Evolutionary conservation across 2,888 invertebrate genomes (phyloP).

Genomic region (Lithophane leautieri): DNA sequence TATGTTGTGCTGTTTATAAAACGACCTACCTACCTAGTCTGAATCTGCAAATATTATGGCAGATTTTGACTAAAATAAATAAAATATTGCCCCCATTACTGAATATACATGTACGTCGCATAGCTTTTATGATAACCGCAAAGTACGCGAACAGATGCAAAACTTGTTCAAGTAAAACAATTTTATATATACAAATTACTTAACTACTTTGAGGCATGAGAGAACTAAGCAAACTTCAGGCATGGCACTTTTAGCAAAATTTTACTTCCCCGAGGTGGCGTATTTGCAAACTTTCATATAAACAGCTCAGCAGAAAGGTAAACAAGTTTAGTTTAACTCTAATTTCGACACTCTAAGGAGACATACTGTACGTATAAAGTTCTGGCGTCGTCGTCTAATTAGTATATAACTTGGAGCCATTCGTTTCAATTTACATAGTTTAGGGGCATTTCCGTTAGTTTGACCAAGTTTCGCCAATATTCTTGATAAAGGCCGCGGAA

Average conservation of each 20-base stretch:
- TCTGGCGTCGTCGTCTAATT: constrained; percentile 82
- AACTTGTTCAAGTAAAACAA: constrained; percentile 62
- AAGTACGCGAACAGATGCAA: constrained; percentile 52
- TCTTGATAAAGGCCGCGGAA: constrained; percentile 55
- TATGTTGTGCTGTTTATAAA: background rate
- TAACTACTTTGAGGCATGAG: constrained; percentile 68
- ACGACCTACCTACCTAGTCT: background rate
- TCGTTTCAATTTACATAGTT: constrained; percentile 83
- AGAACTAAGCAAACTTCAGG: constrained; percentile 72
- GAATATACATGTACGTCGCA: constrained; percentile 11
- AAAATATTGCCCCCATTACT: background rate
- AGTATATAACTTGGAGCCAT: constrained; percentile 84
- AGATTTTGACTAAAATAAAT: background rate
- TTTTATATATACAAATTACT: constrained; percentile 68
- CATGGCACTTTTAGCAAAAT: constrained; percentile 78
- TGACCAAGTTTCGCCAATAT: constrained; percentile 62
- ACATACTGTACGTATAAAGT: constrained; percentile 79
- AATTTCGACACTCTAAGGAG: constrained; percentile 86
- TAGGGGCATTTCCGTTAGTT: constrained; percentile 68
- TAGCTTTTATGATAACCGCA: constrained; percentile 47
- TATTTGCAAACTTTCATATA: constrained; percentile 84
- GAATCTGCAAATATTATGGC: background rate
- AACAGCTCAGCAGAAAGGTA: constrained; percentile 83
- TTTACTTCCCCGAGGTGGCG: constrained; percentile 79
- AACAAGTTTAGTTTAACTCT: constrained; percentile 86